These are phyloP conservation scores for Epizoanthus ramosus DNA, from an alignment of 92 coral and sea anemone species.

Conservation along the genomic window DNA sequence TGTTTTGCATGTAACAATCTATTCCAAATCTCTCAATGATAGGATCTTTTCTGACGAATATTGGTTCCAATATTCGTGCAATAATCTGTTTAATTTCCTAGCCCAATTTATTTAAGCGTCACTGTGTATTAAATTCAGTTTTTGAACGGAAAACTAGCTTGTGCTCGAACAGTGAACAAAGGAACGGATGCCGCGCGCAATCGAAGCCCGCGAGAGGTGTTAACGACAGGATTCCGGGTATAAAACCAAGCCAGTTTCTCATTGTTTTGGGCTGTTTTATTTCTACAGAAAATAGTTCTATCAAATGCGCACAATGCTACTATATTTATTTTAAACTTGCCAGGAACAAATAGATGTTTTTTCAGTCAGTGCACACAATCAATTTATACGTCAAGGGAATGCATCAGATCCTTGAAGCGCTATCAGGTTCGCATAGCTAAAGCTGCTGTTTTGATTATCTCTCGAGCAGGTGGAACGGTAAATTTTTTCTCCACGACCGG, in stretches of 20 bases:
- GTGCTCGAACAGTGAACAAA: not conserved
- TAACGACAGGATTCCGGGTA: slow-evolving; percentile 19
- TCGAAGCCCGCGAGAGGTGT: not conserved
- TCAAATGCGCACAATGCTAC: slow-evolving; percentile 21
- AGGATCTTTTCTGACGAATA: slow-evolving; percentile 38
- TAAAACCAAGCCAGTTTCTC: slow-evolving; percentile 19
- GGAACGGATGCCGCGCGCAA: not conserved
- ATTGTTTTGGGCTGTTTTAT: not conserved
- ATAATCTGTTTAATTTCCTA: slow-evolving; percentile 38
- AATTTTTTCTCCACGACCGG: not conserved
- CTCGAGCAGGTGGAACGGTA: slow-evolving; percentile 21
- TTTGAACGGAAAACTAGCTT: slow-evolving; percentile 23
- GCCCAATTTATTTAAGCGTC: slow-evolving; percentile 33
- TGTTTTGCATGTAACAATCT: slow-evolving; percentile 17
- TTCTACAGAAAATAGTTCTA: slow-evolving; percentile 8
- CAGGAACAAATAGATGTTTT: slow-evolving; percentile 12
- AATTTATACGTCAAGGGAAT: slow-evolving; percentile 12
- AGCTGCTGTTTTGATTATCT: slow-evolving; percentile 13
- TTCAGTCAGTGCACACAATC: slow-evolving; percentile 14
- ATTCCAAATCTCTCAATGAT: slow-evolving; percentile 24
- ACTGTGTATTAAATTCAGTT: slow-evolving; percentile 22
- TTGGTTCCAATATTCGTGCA: slow-evolving; percentile 24
- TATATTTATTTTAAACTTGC: slow-evolving; percentile 32
- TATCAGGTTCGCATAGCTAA: slow-evolving; percentile 1
- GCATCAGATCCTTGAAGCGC: not conserved